Evolutionary conservation across 2,113 vertebrate species (phyloP), one percentile per base, ranked within the genome.

Genomic region (Hydropotes inermis): DNA sequence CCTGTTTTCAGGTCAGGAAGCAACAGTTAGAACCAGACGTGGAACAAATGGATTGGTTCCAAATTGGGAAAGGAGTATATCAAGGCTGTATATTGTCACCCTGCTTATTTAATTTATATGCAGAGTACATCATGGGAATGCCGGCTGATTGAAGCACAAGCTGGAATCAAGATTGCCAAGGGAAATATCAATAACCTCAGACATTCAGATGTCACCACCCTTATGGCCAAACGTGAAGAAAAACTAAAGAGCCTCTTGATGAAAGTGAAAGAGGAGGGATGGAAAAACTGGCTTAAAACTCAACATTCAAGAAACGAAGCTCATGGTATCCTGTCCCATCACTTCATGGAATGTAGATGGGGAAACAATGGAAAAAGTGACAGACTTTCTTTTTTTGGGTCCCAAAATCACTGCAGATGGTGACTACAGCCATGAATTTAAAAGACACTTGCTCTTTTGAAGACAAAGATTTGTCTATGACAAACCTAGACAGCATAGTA

Each of bases 271-370:
- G n/a, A 70, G 5, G 9, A 70, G n/a, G n/a, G 19, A 36, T 70
- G 19, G 39, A 70, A 70, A 70, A 39, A 70, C n/a, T 39, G 10
- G n/a, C 67, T 39, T 70, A 70, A 70, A 23, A 70, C 67, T 70
- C n/a, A 70, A 23, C 21, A 70, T 70, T 70, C 67, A 70, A 70
- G 67, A 23, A 70, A 39, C 0, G 1, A 70, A 39, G 19, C 36
- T 21, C 10, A 23, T 23, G 19, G 19, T 10, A 70, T 12, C 67
- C 19, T 0, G 0, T 70, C n/a, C 67, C 19, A 70, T 70, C n/a
- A 70, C 10, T 70, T 39, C n/a, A 70, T 39, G 67, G n/a, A 70
- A 70, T 0, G 2, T 70, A 70, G n/a, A 39, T 70, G n/a, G 67
- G n/a, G n/a, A 39, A 39, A 39, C 67, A 39, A 23, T 70, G 67